These are phyloP conservation scores for Drosophila littoralis DNA, from an alignment of 1,140 invertebrate genomes.

Conservation along the genomic window DNA sequence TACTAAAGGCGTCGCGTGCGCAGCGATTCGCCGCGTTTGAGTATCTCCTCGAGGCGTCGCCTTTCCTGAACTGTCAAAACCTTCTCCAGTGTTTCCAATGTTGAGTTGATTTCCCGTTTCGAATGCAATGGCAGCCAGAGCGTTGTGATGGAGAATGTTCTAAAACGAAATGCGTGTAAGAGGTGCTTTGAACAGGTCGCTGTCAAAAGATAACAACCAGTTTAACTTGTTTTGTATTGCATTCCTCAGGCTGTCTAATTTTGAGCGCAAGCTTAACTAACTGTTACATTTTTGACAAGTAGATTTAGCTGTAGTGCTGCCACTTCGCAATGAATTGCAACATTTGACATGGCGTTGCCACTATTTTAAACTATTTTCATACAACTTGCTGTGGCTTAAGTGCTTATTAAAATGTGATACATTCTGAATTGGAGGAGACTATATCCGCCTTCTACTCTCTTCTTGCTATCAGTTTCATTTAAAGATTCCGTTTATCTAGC, in stretches of 20 bases:
- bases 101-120: slow-evolving; percentile 79
- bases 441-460: too few relatives aligned
- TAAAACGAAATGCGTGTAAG: slow-evolving; percentile 5
- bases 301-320: too few relatives aligned
- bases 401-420: too few relatives aligned
- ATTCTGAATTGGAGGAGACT: too few relatives aligned
- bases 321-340: too few relatives aligned
- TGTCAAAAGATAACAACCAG: background rate
- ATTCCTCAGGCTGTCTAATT: background rate
- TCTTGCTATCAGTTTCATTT: too few relatives aligned
- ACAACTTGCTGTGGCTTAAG: too few relatives aligned
- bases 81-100: slow-evolving; percentile 77
- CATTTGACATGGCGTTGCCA: too few relatives aligned
- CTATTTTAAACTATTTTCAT: too few relatives aligned
- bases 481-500: too few relatives aligned
- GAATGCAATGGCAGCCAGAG: slow-evolving; percentile 80
- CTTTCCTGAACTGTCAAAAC: slow-evolving; percentile 78
- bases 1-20: slow-evolving; percentile 55
- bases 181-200: too few relatives aligned
- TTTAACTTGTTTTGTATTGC: background rate
- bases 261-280: background rate
- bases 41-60: slow-evolving; percentile 81
- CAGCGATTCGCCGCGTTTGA: slow-evolving; percentile 63
- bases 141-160: slow-evolving; percentile 80
- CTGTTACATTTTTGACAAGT: background rate